phyloP scores from a whole-genome alignment of 1,140 invertebrate genomes.

The Drosophila mauritiana region DNA sequence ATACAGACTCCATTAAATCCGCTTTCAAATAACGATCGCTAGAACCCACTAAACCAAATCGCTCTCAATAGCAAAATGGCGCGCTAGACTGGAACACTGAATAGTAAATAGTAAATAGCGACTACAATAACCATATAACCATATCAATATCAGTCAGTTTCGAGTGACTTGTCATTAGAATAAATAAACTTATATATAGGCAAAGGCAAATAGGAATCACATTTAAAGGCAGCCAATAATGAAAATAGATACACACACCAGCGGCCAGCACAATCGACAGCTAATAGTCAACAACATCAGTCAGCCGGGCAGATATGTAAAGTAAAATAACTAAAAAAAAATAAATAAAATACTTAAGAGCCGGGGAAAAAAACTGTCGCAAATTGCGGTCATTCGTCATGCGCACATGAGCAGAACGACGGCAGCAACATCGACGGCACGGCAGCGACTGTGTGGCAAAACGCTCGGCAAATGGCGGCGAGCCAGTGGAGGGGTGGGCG shows the following conservation, averaged over 20 bases:
- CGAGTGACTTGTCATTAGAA: slow-evolving; percentile 63
- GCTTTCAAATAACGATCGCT: slow-evolving; percentile 17
- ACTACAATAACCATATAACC: slow-evolving; percentile 43
- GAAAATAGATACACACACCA: slow-evolving; percentile 62
- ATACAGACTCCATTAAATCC: slow-evolving; percentile 21
- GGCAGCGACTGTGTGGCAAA: slow-evolving; percentile 21
- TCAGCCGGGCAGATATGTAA: slow-evolving; percentile 59
- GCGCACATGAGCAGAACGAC: slow-evolving; percentile 82
- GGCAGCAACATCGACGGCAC: slow-evolving; percentile 31
- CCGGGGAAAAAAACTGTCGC: slow-evolving; percentile 70
- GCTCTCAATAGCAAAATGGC: slow-evolving; percentile 46
- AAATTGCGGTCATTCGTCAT: slow-evolving; percentile 84
- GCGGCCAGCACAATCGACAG: slow-evolving; percentile 35
- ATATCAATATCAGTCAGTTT: slow-evolving; percentile 60
- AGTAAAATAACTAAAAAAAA: slow-evolving; percentile 52
- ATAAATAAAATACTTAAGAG: slow-evolving; percentile 34
- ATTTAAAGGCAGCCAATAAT: slow-evolving; percentile 73
- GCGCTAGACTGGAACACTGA: slow-evolving; percentile 43
- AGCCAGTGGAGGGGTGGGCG: slow-evolving; percentile 32
- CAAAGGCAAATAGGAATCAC: slow-evolving; percentile 35
- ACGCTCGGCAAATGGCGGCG: slow-evolving; percentile 74
- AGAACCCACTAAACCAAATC: slow-evolving; percentile 32
- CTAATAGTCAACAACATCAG: slow-evolving; percentile 60
- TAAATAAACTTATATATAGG: slow-evolving; percentile 46
- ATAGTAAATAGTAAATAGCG: slow-evolving; percentile 12